Evolutionary conservation across 2,888 invertebrate species (phyloP).

Genomic region (Microctonus hyperodae): DNA sequence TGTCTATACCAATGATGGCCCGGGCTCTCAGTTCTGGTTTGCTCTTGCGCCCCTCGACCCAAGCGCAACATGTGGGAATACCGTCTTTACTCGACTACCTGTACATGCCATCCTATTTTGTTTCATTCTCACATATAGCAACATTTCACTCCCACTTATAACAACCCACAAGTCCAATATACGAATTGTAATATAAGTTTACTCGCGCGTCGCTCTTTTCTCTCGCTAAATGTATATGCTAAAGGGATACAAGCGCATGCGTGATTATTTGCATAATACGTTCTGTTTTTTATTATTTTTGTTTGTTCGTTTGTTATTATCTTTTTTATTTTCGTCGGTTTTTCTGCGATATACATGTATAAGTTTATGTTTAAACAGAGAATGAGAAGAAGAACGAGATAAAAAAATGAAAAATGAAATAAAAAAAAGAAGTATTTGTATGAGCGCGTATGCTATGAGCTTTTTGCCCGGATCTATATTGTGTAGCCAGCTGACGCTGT

Average conservation of each 20-base stretch:
- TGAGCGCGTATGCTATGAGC: not conserved
- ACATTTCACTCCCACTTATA: not conserved
- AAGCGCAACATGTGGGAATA: constrained; percentile 62
- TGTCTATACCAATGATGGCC: constrained; percentile 54
- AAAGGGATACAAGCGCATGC: not conserved
- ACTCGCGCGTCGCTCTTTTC: not conserved
- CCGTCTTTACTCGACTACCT: constrained; percentile 45
- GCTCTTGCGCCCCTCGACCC: constrained; percentile 60
- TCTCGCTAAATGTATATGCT: not conserved
- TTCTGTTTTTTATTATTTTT: not conserved
- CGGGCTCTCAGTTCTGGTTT: constrained; percentile 53
- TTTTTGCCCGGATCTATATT: not conserved
- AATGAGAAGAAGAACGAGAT: too few species aligned
- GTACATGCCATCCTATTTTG: constrained; percentile 31
- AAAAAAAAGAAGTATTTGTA: too few species aligned
- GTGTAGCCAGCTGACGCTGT: not conserved
- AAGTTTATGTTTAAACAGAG: too few species aligned
- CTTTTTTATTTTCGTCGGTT: too few species aligned
- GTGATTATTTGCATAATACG: not conserved
- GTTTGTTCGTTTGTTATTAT: not conserved
- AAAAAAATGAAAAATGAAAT: too few species aligned
- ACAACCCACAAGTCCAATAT: not conserved
- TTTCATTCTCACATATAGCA: not conserved
- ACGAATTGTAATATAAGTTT: not conserved
- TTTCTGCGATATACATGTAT: too few species aligned